Base-by-base conservation (phyloP, 2,797 vertebrate species). In the Benthosema pterotum region DNA sequence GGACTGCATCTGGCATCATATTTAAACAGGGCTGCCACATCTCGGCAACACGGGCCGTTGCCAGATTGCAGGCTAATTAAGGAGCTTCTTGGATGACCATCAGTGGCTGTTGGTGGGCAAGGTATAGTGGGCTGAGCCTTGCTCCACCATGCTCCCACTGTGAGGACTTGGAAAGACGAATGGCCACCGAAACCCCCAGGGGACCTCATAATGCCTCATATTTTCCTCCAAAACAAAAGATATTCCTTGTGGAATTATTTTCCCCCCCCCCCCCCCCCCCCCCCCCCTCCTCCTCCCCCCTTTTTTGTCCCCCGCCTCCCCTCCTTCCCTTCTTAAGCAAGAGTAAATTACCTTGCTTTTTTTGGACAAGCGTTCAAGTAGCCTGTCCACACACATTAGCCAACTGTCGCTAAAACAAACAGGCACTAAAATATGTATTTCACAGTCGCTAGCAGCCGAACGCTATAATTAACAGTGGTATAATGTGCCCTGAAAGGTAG, bases 11-110 rank as follows among this genome's bases (percentile, higher is more conserved):
- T 93, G 93, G 92, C 90, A 83, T 91, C 79, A 88, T 89, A 89
- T 90, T 90, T 90, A 90, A 91, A 88, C 91, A 85, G 89, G 86
- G 85, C 89, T 90, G 91, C 89, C 90, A 91, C 90, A 90, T 91
- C 89, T 91, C 89, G 67, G 88, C 83, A 91, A 90, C 91, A 90
- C 75, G 80, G 89, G 86, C 90, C 79, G 83, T 87, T 92, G 92
- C 92, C 92, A 93, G 92, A 93, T 93, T 92, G 92, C 87, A 75
- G 83, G 91, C 92, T 93, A 94, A 94, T 94, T 94, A 94, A 90
- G 89, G 90, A 92, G 89, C 88, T 88, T 93, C 88, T 93, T 93
- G 93, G 91, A 93, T 93, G 92, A 93, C 91, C 92, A 92, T 93
- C 92, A 94, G 91, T 91, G 89, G 89, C 90, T 88, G 83, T 93